Base-by-base conservation (phyloP, 92 coral and sea anemone genomes). In the Virgularia gustaviana region DNA sequence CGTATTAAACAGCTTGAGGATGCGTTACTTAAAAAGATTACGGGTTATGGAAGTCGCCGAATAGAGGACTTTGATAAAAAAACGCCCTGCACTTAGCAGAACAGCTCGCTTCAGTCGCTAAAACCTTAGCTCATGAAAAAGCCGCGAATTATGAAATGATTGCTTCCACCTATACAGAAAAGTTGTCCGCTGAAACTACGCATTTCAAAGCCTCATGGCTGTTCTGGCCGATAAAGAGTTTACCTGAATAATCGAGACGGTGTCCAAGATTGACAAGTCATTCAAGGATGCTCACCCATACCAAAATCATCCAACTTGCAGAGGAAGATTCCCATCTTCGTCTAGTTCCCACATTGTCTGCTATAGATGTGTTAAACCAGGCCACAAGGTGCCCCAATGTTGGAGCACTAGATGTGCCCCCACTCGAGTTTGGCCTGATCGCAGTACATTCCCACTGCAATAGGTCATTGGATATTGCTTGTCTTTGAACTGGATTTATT, bases 131-230 rank as follows among this genome's bases (percentile, higher is more conserved):
- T 22, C 38, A 78, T 54, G 77, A 59, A 29, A n/a, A n/a, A n/a
- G n/a, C n/a, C n/a, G n/a, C n/a, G n/a, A 71, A 65, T 30, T 79
- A 79, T 33, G 84, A 79, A 36, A 58, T 39, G 27, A 79, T 79
- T 8, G 84, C 79, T 25, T 44, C 52, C 36, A 72, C 70, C 44
- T 62, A 52, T 30, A 36, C 61, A 36, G 78, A 47, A 52, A 57
- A 75, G 71, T 36, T 61, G 1, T 68, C 42, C 75, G 57, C 35
- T 42, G 55, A 53, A 23, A 65, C 75, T 13, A 43, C 47, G 71
- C 71, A 57, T 45, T 57, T 57, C 54, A 76, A 76, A 45, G 81
- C 75, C 34, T 76, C 59, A 38, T 76, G 1, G 75, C 81, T 34
- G 39, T 76, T 42, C 53, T 76, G 32, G 81, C 81, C n/a, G 81